These are phyloP conservation scores for Pithys albifrons DNA, from an alignment of 2,113 vertebrate species.

Conservation along the genomic window DNA sequence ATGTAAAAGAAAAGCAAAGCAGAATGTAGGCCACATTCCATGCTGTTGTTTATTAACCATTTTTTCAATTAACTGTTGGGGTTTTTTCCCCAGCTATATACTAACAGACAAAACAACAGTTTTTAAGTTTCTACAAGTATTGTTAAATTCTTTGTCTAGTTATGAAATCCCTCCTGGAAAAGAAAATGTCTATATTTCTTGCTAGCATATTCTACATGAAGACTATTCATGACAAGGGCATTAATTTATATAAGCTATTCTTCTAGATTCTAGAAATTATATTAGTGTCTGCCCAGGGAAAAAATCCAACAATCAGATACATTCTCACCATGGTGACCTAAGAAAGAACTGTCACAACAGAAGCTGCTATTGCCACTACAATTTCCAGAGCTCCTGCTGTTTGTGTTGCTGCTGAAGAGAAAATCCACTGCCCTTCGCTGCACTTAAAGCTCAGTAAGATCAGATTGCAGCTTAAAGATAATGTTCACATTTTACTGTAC, in stretches of 20 bases:
- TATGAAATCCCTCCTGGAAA: neutral
- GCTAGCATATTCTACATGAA: neutral
- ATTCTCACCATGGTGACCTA: conserved; percentile 67
- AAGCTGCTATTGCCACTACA: conserved; percentile 65
- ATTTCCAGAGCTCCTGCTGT: conserved; percentile 67
- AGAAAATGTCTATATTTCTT: neutral
- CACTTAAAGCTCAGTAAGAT: conserved; percentile 50
- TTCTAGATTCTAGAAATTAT: conserved; percentile 26
- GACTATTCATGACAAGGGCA: neutral
- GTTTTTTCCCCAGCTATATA: neutral
- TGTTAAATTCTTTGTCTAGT: neutral
- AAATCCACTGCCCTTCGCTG: conserved; percentile 39
- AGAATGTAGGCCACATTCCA: neutral
- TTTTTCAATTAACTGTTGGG: neutral
- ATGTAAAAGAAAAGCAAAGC: neutral
- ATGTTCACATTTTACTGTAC: conserved; percentile 41
- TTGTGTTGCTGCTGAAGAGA: neutral
- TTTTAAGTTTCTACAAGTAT: neutral
- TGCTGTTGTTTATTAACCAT: neutral
- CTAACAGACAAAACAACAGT: neutral
- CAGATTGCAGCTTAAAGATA: conserved; percentile 37
- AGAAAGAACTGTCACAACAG: conserved; percentile 59
- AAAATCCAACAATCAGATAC: neutral
- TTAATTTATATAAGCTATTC: conserved; percentile 33
- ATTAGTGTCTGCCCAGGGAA: neutral